Evolutionary conservation across 2,113 vertebrate species (phyloP), one percentile per base, ranked within the genome.

Genomic region (Syngnathoides biaculeatus): DNA sequence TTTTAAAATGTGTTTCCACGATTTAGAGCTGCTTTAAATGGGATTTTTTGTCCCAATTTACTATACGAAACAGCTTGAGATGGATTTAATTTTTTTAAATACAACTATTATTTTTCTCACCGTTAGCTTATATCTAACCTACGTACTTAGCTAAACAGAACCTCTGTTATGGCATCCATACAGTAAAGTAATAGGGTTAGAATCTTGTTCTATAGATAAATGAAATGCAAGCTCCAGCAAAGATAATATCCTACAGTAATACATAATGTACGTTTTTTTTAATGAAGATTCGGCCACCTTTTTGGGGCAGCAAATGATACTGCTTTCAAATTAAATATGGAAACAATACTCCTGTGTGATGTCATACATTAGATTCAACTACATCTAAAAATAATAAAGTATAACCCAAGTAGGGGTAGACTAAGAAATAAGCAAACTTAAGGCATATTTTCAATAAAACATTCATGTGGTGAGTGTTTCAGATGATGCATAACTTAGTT

Each of bases 1-100:
- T 14, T 56, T 58, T 69, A 47, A 48, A 63, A 39, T 50, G 30
- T 7, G 43, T 65, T 17, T 40, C 39, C 59, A 65, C 19, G 50
- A 80, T 74, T 80, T 20, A 65, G 24, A 20, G 20, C 38, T 39
- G 45, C 4, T 70, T 64, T 71, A 45, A 59, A 52, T 61, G 20
- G 19, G n/a, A 11, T 70, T 68, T 61, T 22, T 66, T 38, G 9
- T 42, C n/a, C 43, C 59, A 11, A 24, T 17, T 43, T 9, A 45
- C 2, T 7, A 17, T 13, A 13, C 52, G 35, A 63, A 53, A 48
- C 22, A 59, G 43, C n/a, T 62, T 13, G 55, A 27, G 12, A 43
- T 43, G 35, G 20, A 40, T 40, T 45, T 62, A 17, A 62, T 62
- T 62, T 13, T 13, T 43, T 24, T 22, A 43, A 26, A 24, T 61